phyloP scores from a whole-genome alignment of 2,113 vertebrate genomes.

The Amia ocellicauda region DNA sequence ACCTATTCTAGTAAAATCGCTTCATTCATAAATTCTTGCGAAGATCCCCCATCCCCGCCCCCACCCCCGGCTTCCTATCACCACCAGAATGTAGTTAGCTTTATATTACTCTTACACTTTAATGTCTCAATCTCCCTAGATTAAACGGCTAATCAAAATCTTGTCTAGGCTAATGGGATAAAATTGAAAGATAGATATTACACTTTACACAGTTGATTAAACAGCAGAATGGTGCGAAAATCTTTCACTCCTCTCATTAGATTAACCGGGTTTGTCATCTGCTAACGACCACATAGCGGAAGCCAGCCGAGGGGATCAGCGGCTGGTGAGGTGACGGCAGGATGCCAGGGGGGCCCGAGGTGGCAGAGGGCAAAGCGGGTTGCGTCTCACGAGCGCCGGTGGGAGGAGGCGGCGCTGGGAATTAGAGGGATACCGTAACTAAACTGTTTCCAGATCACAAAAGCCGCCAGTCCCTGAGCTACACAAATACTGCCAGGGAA shows the following conservation, averaged over 20 bases:
- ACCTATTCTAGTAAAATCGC: background rate
- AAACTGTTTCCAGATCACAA: no score
- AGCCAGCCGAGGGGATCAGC: background rate
- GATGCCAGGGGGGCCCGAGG: background rate
- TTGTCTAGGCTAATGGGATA: slow-evolving; percentile 89
- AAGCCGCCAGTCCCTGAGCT: no score
- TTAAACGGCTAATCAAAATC: slow-evolving; percentile 94
- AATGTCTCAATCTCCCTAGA: slow-evolving; percentile 76
- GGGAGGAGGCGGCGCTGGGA: no score
- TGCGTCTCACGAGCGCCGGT: no score
- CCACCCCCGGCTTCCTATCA: background rate
- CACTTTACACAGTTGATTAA: slow-evolving; percentile 95
- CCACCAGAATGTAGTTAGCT: slow-evolving; percentile 10
- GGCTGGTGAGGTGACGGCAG: background rate
- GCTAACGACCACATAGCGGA: slow-evolving; percentile 59
- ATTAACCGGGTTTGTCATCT: slow-evolving; percentile 80
- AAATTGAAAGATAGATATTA: slow-evolving; percentile 94
- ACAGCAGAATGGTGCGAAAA: slow-evolving; percentile 77
- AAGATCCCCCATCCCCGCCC: background rate
- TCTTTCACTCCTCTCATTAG: slow-evolving; percentile 80
- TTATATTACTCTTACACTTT: slow-evolving; percentile 46
- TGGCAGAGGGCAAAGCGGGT: background rate
- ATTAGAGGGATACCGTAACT: no score
- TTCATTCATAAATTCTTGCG: slow-evolving; percentile 13
- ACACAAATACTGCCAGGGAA: no score